These are phyloP conservation scores for Heliconius erato DNA, from an alignment of 2,888 invertebrate species.

Conservation along the genomic window DNA sequence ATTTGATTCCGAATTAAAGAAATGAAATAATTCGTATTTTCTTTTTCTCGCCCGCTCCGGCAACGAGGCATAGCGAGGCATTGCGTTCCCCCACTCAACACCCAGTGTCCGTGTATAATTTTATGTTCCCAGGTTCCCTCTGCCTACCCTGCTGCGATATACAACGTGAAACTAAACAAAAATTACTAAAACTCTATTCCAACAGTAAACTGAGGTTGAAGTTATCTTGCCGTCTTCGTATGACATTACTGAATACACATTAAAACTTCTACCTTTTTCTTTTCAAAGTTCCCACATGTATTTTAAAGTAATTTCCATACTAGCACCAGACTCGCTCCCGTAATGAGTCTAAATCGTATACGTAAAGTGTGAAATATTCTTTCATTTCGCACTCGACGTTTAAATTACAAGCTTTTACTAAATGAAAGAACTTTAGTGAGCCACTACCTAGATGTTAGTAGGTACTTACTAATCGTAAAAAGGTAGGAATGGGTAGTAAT, in stretches of 20 bases:
- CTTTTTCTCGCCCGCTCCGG: too few relatives aligned
- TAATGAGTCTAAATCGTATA: slow-evolving; percentile 29
- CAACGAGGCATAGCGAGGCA: neutral
- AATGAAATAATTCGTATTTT: too few relatives aligned
- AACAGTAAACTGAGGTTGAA: neutral
- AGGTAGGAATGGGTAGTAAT: neutral
- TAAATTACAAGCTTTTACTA: slow-evolving; percentile 27
- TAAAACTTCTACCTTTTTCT: slow-evolving; percentile 20
- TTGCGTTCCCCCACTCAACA: neutral
- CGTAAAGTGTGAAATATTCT: slow-evolving; percentile 21
- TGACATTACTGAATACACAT: slow-evolving; percentile 10
- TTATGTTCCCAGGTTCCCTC: too few relatives aligned
- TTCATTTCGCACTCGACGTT: slow-evolving; percentile 14
- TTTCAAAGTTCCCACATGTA: slow-evolving; percentile 13
- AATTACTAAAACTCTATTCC: neutral
- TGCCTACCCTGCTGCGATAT: too few relatives aligned
- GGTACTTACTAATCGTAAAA: neutral
- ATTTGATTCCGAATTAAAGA: too few relatives aligned
- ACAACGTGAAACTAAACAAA: neutral
- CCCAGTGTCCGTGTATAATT: neutral
- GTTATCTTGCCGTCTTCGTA: neutral
- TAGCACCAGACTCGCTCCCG: slow-evolving; percentile 11
- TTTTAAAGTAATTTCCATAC: slow-evolving; percentile 21
- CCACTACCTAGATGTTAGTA: neutral
- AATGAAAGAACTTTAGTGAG: neutral